Base-by-base conservation (phyloP, 2,888 invertebrate species). In the Nephrotoma flavescens region DNA sequence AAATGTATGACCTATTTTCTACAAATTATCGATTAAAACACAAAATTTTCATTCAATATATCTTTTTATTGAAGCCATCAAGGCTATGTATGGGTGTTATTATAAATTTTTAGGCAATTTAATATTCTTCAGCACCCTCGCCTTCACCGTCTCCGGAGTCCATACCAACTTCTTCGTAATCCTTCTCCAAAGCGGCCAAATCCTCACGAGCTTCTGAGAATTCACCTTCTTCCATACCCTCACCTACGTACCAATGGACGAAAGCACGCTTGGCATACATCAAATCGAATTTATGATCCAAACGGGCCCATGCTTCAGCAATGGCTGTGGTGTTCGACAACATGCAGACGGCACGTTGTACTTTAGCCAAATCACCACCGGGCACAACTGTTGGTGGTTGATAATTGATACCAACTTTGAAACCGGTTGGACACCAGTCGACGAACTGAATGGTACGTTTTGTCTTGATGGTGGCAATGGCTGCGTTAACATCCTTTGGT, bases 261-360 rank as follows among this genome's bases (percentile, higher is more conserved):
- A 98, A 98, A 87, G 98, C 98, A 89, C 98, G 95, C 94, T 98
- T 98, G 92, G 98, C 97, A 92, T 98, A 98, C 97, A 98, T 98
- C 88, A 98, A 94, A 92, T 98, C 98, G 92, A 98, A 97, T 93
- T 98, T 98, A 92, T 97, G 97, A 93, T 98, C 98, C 88, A 98
- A 94, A 90, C 98, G 95, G 41, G 97, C 97, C 98, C 98, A 98
- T 71, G 98, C 98, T 92, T 98, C 98, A 31, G 97, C 98, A 91
- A 98, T 98, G 89, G 98, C 97, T 6, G 98, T 98, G 88, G 98
- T 99, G 94, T 98, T 98, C 91, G 97, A 97, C 94, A 98, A 94
- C 98, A 98, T 98, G 95, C 98, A 99, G 41, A 99, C 98, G 88
- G 98, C 98, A 90, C 98, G 96, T 92, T 97, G 97, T 45, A 98